Base-by-base conservation (phyloP, 2,888 invertebrate species). In the Thumatha senex region DNA sequence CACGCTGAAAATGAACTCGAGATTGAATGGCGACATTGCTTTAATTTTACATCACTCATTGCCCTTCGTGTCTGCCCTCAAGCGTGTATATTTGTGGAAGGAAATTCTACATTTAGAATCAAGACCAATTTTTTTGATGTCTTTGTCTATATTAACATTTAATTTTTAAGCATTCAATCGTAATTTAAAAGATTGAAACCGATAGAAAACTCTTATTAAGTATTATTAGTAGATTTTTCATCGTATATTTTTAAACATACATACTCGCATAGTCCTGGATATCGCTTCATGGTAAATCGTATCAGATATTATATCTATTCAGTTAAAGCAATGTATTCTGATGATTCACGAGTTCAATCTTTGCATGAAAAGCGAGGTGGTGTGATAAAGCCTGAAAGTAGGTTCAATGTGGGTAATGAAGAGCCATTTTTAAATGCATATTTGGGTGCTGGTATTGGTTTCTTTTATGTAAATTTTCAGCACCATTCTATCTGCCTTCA, bases 291-390 rank as follows among this genome's bases (percentile, higher is more conserved):
- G 5, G 5, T 2, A 24, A 24, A 4, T 24, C 18, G 5, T 24
- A 24, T 24, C 18, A 24, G 18, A 24, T 24, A 4, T 24, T 5
- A 24, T 4, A 24, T 24, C 18, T 24, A 46, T 33, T 34, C 43
- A 56, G 40, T 53, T 15, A 47, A 12, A 53, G 34, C 54, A 51
- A 42, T 48, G 65, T 59, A n/a, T 11, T n/a, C 36, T 35, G 57
- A 51, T 46, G 35, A 31, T 51, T 45, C 29, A 29, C 48, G 40
- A 57, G 48, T 50, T 51, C 29, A 52, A 48, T 35, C 63, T 53
- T 63, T 58, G 56, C 61, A 67, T 61, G 59, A 61, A 64, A 53
- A 66, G 50, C 49, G 65, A 51, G 56, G 62, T 55, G 56, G 48
- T 56, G 54, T n/a, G n/a, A n/a, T n/a, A n/a, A 64, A 54, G 29